A percentile compares a stretch with the other conserved stretches of the same genome.
Evolutionary conservation across 2,888 invertebrate species (phyloP).

Genomic region (Miltochrista miniata): DNA sequence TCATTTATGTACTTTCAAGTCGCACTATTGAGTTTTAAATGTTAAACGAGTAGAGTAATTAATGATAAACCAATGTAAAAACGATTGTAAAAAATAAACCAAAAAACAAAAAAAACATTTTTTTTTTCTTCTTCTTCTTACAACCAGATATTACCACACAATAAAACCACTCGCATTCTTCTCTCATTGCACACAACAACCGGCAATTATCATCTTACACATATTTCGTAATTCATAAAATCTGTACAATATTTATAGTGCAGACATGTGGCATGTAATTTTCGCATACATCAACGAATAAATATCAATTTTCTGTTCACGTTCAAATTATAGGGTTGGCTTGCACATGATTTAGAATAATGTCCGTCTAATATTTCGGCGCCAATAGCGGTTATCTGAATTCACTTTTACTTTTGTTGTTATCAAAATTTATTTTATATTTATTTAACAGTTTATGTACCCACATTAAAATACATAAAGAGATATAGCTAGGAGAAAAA

Average conservation of each 20-base stretch:
- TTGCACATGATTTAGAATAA: conserved; percentile 51
- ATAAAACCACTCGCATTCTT: not conserved
- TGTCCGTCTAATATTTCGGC: conserved; percentile 46
- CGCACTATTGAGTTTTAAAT: too few species aligned
- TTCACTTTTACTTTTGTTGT: conserved; percentile 10
- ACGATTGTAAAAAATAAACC: too few species aligned
- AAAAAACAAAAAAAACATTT: too few species aligned
- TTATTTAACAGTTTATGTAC: not conserved
- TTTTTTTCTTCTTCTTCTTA: too few species aligned
- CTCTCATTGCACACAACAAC: conserved; percentile 7
- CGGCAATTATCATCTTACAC: conserved; percentile 10
- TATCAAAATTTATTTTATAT: not conserved
- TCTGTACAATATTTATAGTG: conserved; percentile 33
- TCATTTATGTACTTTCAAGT: too few species aligned
- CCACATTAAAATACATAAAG: too few species aligned
- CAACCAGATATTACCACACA: not conserved
- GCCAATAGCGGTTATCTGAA: conserved; percentile 23
- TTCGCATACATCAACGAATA: conserved; percentile 52
- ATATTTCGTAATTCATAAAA: conserved; percentile 26
- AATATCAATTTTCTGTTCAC: conserved; percentile 64
- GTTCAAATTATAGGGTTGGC: conserved; percentile 58
- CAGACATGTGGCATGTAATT: conserved; percentile 53
- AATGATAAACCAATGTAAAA: too few species aligned
- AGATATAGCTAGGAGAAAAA: too few species aligned
- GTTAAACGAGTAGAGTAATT: too few species aligned